phyloP scores from a whole-genome alignment of 2,113 vertebrate species.

The Glaucomys volans region DNA sequence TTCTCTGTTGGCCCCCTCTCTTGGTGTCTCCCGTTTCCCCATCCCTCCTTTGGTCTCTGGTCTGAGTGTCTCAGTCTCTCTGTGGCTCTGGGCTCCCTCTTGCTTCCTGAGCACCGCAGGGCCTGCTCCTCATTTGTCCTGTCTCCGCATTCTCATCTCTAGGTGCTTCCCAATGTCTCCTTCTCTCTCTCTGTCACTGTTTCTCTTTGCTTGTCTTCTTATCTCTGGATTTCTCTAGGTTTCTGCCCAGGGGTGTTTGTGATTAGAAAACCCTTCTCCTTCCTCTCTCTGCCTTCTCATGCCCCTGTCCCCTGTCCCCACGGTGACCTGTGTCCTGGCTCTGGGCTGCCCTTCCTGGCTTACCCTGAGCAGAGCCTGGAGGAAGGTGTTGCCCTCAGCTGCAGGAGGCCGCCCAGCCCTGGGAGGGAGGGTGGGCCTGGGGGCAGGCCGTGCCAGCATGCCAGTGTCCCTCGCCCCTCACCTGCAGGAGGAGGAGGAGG shows the following conservation, averaged over 20 bases:
- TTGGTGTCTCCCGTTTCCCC: too few species aligned
- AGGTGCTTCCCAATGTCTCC: too few species aligned
- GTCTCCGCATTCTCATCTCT: too few species aligned
- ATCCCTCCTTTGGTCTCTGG: not conserved
- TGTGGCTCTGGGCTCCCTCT: not conserved
- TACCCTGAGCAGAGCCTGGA: not conserved
- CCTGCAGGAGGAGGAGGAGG: not conserved
- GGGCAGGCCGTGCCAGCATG: not conserved
- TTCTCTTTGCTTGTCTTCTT: too few species aligned
- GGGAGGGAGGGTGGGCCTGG: not conserved
- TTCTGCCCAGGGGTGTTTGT: too few species aligned
- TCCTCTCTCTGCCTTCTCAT: not conserved
- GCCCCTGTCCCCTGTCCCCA: not conserved
- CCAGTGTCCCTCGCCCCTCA: fast-evolving
- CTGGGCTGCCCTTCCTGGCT: not conserved
- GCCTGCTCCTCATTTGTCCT: too few species aligned
- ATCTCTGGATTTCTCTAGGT: too few species aligned
- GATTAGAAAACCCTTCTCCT: not conserved
- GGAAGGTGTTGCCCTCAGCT: not conserved
- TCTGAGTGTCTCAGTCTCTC: not conserved
- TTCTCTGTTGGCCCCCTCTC: too few species aligned
- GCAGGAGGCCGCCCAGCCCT: not conserved
- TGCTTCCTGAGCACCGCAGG: too few species aligned
- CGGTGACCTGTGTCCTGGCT: not conserved
- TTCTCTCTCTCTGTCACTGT: too few species aligned